A percentile compares a stretch with the other conserved stretches of the same genome.
phyloP scores from a whole-genome alignment of 2,888 invertebrate species.

The Ectobius pallidus region DNA sequence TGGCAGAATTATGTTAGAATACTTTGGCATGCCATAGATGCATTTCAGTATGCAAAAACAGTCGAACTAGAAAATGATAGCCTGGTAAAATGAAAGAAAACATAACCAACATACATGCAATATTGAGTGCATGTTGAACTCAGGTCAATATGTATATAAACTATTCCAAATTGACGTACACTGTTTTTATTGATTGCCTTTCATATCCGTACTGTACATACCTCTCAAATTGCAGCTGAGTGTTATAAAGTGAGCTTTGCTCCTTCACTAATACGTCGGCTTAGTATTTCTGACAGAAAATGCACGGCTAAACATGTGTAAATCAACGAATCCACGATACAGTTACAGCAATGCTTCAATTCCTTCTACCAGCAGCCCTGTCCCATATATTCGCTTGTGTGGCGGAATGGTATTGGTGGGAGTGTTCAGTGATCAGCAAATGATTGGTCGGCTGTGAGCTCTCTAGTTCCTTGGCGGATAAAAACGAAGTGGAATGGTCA shows the following conservation, averaged over 20 bases:
- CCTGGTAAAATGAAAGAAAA: no score
- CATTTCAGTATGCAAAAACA: no score
- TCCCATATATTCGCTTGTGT: slow-evolving; percentile 34
- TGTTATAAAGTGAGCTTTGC: no score
- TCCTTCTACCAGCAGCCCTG: slow-evolving; percentile 17
- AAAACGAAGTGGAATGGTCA: neutral
- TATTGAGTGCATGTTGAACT: no score
- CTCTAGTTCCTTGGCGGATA: neutral
- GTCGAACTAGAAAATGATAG: no score
- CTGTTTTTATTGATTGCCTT: neutral
- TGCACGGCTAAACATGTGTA: neutral
- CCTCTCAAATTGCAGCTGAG: neutral
- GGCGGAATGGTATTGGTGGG: slow-evolving; percentile 36
- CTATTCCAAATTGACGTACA: neutral
- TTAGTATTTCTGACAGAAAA: neutral
- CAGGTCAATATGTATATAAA: neutral
- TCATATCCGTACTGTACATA: neutral
- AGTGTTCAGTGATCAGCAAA: neutral
- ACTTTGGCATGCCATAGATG: no score
- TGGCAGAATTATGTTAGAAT: no score
- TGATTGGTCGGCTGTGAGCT: slow-evolving; percentile 33
- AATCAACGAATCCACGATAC: neutral
- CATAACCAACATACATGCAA: no score
- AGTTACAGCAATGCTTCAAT: neutral
- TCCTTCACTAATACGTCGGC: no score